Evolutionary conservation across 2,113 vertebrate genomes (phyloP).

Genomic region (Clinocottus analis): DNA sequence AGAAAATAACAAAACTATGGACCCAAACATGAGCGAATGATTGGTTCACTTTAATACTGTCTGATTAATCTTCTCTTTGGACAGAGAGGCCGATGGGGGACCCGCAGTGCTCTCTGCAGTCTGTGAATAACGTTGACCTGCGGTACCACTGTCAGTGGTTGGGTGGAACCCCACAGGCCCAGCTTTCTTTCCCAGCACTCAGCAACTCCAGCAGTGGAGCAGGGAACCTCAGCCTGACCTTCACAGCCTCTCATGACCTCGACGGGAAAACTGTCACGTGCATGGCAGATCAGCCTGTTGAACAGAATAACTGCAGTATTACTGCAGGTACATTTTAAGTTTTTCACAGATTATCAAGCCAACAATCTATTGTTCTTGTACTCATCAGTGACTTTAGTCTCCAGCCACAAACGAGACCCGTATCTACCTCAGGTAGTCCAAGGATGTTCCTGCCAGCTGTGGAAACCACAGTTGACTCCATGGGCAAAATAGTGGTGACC

Average conservation of each 20-base stretch:
- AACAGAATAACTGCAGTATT: constrained; percentile 54
- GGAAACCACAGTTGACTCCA: constrained; percentile 37
- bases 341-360: background rate
- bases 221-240: constrained; percentile 54
- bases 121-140: constrained; percentile 39
- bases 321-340: constrained; percentile 64
- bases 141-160: constrained; percentile 73
- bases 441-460: constrained; percentile 59
- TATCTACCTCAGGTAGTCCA: constrained; percentile 60
- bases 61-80: background rate
- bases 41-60: background rate
- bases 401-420: background rate
- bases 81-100: constrained; percentile 62
- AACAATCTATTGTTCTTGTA: background rate
- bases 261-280: constrained; percentile 62
- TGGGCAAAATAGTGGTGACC: constrained; percentile 67
- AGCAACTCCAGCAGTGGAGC: constrained; percentile 34
- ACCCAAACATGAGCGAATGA: background rate
- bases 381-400: background rate
- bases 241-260: constrained; percentile 35
- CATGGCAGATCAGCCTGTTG: constrained; percentile 53
- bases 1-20: background rate
- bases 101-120: constrained; percentile 66
- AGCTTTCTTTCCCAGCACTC: constrained; percentile 68
- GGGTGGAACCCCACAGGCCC: constrained; percentile 66